Conservation (phyloP, 2,113 vertebrate genomes). For the Lepidothrix coronata region DNA sequence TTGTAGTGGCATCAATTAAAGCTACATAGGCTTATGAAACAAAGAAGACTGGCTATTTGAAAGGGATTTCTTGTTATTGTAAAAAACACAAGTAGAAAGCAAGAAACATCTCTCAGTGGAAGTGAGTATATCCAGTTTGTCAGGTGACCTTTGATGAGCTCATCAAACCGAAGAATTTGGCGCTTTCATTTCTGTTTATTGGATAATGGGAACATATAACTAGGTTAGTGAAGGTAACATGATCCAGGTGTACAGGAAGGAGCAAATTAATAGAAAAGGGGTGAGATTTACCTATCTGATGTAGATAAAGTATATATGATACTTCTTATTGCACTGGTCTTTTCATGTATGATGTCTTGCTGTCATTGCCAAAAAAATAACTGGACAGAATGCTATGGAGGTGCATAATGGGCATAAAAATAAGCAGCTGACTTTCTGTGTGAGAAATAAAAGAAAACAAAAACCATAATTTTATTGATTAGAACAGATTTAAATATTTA, state of each 20-base stretch:
- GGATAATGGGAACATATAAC: neutral
- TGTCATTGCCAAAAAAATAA: neutral
- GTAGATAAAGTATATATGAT: neutral
- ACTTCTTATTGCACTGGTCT: neutral
- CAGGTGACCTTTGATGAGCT: neutral
- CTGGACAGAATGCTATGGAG: neutral
- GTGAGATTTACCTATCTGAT: neutral
- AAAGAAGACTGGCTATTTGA: neutral
- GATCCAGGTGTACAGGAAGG: constrained; percentile 9
- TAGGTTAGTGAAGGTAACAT: neutral
- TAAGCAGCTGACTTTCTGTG: neutral
- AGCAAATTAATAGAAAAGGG: neutral
- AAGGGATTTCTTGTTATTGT: neutral
- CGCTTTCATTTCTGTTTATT: constrained; percentile 3
- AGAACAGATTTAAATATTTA: neutral
- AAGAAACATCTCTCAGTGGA: neutral
- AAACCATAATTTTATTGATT: neutral
- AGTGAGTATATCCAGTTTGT: neutral
- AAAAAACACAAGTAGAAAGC: neutral
- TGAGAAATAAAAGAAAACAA: neutral
- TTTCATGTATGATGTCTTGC: neutral
- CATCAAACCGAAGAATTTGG: constrained; percentile 9
- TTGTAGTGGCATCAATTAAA: neutral
- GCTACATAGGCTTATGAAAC: neutral
- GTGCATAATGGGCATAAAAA: neutral